Evolutionary conservation across 2,888 invertebrate genomes (phyloP).

Genomic region (Cryptus armator): DNA sequence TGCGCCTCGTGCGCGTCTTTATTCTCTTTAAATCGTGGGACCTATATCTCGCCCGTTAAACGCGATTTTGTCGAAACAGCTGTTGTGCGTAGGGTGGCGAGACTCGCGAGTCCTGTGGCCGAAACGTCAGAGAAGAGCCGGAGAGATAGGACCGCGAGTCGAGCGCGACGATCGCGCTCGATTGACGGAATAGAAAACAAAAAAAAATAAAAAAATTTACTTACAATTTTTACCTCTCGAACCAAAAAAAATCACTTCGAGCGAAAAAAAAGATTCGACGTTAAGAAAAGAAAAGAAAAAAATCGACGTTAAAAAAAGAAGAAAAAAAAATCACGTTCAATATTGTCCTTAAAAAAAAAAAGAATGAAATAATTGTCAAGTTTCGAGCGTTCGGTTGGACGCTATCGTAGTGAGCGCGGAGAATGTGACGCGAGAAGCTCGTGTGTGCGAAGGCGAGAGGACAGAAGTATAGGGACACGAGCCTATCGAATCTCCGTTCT

Average conservation of each 20-base stretch:
- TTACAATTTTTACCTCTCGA: not conserved
- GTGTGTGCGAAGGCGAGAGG: constrained; percentile 37
- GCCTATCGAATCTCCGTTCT: constrained; percentile 5
- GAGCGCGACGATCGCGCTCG: constrained; percentile 46
- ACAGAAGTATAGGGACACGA: not conserved
- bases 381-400: constrained; percentile 19
- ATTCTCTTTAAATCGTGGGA: constrained; percentile 41
- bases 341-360: not conserved
- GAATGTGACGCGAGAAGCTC: constrained; percentile 38
- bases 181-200: not conserved
- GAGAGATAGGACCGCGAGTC: constrained; percentile 14
- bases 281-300: not conserved
- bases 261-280: not conserved
- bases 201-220: not conserved
- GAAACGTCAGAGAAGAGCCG: constrained; percentile 67
- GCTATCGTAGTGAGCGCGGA: constrained; percentile 28
- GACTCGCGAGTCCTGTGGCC: constrained; percentile 51
- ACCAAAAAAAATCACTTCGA: not conserved
- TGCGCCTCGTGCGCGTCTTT: constrained; percentile 35
- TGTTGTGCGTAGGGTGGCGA: constrained; percentile 67
- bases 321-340: not conserved
- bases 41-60: constrained; percentile 40
- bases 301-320: not conserved
- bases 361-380: constrained; percentile 19
- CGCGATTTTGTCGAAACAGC: constrained; percentile 69